Percentiles rank a stretch among this genome's conserved stretches.
These are phyloP conservation scores for Malacosoma neustria DNA, from an alignment of 2,888 invertebrate genomes.

Conservation along the genomic window DNA sequence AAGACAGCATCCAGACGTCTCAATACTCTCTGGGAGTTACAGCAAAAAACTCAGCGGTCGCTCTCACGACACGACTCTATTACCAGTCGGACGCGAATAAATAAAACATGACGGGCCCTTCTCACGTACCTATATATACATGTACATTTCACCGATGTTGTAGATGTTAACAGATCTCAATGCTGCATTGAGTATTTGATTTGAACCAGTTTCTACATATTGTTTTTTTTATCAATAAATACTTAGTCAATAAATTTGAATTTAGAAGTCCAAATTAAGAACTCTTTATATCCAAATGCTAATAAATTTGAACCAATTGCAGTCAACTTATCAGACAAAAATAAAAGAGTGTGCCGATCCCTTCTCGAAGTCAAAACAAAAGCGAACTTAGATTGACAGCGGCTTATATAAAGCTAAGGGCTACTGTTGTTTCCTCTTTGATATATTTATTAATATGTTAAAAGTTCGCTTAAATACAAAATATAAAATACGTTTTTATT, in stretches of 20 bases:
- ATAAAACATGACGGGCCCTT: constrained; percentile 74
- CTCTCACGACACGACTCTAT: constrained; percentile 73
- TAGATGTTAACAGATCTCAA: constrained; percentile 65
- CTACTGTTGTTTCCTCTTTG: constrained; percentile 10
- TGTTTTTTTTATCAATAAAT: no score
- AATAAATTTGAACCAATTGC: constrained; percentile 23
- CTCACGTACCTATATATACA: constrained; percentile 55
- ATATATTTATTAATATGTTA: constrained; percentile 2
- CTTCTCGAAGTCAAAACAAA: constrained; percentile 11
- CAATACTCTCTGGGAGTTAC: constrained; percentile 55
- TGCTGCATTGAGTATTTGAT: constrained; percentile 46
- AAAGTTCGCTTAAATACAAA: neutral
- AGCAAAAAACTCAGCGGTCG: constrained; percentile 66
- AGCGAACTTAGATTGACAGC: constrained; percentile 18
- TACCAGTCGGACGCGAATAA: constrained; percentile 67
- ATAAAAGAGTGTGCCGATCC: constrained; percentile 14
- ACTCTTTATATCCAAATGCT: constrained; percentile 11
- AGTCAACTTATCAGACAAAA: constrained; percentile 14
- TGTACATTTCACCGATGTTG: constrained; percentile 44
- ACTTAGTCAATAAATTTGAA: constrained; percentile 10
- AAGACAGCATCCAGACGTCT: constrained; percentile 71
- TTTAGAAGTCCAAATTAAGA: constrained; percentile 3
- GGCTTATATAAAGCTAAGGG: constrained; percentile 3
- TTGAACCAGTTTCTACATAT: constrained; percentile 53
- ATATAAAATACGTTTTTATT: no score